Base-by-base conservation (phyloP, 2,888 invertebrate genomes). In the Eupeodes latifasciatus region DNA sequence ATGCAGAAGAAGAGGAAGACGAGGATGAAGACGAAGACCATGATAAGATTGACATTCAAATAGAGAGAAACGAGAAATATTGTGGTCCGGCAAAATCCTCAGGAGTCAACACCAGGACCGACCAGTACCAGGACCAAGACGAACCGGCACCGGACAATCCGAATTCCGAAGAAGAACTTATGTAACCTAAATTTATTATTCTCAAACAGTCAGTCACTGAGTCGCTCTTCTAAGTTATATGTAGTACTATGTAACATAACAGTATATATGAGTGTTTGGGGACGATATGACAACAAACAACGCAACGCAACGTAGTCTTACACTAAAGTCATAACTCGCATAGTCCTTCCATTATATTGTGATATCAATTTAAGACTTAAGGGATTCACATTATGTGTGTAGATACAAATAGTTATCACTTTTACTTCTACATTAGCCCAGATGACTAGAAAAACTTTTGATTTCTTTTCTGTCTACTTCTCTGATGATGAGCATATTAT, bases 351-450 rank as follows among this genome's bases (percentile, higher is more conserved):
- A 77, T 86, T 83, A 55, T 71, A 55, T 55, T 71, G 71, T 83
- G 66, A 79, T 83, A 71, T 83, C 83, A 75, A 87, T 83, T 83
- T 80, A 67, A 76, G 72, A 49, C 86, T 83, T 76, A 67, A 80
- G 86, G 86, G 86, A 87, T 61, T 66, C 66, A 64, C 72, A 77
- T 83, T 76, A 74, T 83, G 76, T 83, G 75, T 86, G 40, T 61
- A 72, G 67, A 87, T 83, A 87, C 79, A 82, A 82, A 82, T 76
- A 83, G 83, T 79, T 80, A 83, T 87, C 86, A 72, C 76, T 83
- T 79, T 86, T 83, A 83, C 86, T 79, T 78, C 69, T 59, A 83
- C 83, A 86, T 86, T 86, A 83, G 79, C 75, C 71, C 66, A 80
- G 77, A 81, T 74, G 71, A 72, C 59, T 74, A 51, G 19, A 53